Percentiles rank a stretch among this genome's conserved stretches.
These are phyloP conservation scores for Platyrinchus mystaceus DNA, from an alignment of 2,797 vertebrate genomes.

Conservation along the genomic window DNA sequence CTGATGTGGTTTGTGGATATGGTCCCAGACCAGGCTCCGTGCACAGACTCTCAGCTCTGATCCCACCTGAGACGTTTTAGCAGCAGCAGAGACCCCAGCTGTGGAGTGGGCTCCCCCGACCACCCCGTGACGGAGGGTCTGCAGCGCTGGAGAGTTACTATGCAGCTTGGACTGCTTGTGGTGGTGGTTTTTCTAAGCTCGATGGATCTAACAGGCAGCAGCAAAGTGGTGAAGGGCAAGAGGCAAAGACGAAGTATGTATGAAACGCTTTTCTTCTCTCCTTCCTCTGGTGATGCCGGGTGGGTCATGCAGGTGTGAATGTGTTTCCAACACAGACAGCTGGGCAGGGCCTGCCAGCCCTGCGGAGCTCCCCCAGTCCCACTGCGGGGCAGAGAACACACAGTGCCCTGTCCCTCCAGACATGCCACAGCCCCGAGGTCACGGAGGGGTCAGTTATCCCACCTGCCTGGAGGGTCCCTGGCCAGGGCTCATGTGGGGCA, in stretches of 20 bases:
- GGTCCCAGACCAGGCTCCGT: conserved; percentile 62
- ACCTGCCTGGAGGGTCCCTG: background rate
- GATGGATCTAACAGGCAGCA: conserved; percentile 84
- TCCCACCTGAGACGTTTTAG: conserved; percentile 72
- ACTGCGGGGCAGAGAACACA: no score
- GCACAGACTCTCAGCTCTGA: conserved; percentile 78
- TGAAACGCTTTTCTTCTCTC: background rate
- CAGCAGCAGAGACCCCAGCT: conserved; percentile 56
- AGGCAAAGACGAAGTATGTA: conserved; percentile 95
- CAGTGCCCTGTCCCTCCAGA: background rate
- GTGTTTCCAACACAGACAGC: background rate
- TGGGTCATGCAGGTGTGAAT: background rate
- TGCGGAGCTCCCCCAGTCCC: background rate
- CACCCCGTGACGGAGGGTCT: conserved; percentile 81
- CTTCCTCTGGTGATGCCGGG: background rate
- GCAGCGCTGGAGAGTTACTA: conserved; percentile 88
- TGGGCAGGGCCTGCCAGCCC: background rate
- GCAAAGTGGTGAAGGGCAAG: conserved; percentile 87
- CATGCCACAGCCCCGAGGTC: background rate
- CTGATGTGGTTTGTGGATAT: conserved; percentile 65
- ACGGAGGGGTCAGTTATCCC: background rate
- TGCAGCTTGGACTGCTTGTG: conserved; percentile 96
- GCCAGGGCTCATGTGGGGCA: background rate
- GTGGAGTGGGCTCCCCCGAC: conserved; percentile 75
- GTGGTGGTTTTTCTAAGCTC: conserved; percentile 93